These are phyloP conservation scores for Trialeurodes vaporariorum DNA, from an alignment of 1,140 invertebrate species.

Conservation along the genomic window DNA sequence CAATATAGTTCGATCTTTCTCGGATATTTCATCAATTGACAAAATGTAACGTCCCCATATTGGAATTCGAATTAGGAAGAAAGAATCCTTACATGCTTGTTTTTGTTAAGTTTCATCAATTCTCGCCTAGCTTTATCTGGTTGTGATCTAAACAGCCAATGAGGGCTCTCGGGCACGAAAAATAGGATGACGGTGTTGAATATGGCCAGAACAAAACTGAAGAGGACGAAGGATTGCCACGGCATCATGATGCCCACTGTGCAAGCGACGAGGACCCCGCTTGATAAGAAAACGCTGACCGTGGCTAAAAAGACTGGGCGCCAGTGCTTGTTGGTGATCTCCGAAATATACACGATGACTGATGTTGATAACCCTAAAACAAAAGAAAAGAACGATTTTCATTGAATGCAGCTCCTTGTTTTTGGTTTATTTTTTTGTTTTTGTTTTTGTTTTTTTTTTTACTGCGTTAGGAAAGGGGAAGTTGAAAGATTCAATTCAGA, in stretches of 20 bases:
- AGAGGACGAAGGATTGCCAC: slow-evolving; percentile 38
- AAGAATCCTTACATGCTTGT: slow-evolving; percentile 24
- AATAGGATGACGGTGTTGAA: slow-evolving; percentile 29
- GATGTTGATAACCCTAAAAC: slow-evolving; percentile 39
- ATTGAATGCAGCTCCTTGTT: too few species aligned
- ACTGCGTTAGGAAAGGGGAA: too few species aligned
- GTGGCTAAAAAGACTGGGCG: slow-evolving; percentile 42
- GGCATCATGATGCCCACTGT: slow-evolving; percentile 34
- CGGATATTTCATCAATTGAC: too few species aligned
- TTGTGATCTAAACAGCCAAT: slow-evolving; percentile 23
- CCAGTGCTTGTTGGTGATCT: slow-evolving; percentile 40
- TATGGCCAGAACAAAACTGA: slow-evolving; percentile 29
- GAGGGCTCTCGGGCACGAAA: slow-evolving; percentile 2
- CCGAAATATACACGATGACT: slow-evolving; percentile 42
- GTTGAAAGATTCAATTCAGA: too few species aligned
- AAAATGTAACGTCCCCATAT: too few species aligned
- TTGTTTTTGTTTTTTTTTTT: too few species aligned
- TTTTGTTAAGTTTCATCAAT: slow-evolving; percentile 35
- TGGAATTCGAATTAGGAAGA: too few species aligned
- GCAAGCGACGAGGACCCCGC: slow-evolving; percentile 39
- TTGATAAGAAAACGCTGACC: slow-evolving; percentile 37
- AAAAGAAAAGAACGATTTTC: background rate
- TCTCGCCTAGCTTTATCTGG: slow-evolving; percentile 38
- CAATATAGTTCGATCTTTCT: too few species aligned
- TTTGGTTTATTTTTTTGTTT: too few species aligned